Base-by-base conservation (phyloP, 2,113 vertebrate genomes). In the Orycteropus afer region DNA sequence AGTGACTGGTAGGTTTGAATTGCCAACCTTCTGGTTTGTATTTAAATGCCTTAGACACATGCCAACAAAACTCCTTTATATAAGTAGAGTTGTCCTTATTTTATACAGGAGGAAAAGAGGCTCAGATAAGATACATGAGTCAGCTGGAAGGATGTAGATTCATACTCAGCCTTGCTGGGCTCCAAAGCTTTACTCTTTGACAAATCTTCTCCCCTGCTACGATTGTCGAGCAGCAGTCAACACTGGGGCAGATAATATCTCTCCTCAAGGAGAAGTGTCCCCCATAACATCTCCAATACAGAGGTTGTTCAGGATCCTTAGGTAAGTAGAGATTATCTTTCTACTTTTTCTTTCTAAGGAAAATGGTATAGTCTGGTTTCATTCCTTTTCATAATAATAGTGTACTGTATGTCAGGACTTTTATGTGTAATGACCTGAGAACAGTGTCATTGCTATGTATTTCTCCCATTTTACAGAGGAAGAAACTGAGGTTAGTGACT, bases 321-420 rank as follows among this genome's bases (percentile, higher is more conserved):
- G 32, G 86, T 95, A 84, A 89, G 47, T 3, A 14, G 2, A 51
- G 57, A 5, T 2, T 11, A 15, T 90, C 90, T 78, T 86, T 94
- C 61, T 79, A 73, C 29, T 89, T 77, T 67, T 79, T 87, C 22
- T 23, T 82, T 90, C 94, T 91, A 59, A 93, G 42, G n/a, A 82
- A 86, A 1, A 2, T 7, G 0, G 5, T 37, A 8, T 27, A 10
- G 9, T 27, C 4, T 37, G 34, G 80, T 67, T 74, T 45, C 65
- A 42, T 59, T 85, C 12, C 1, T 23, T 23, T 17, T 65, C 37
- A 59, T 22, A 59, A 27, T 34, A 86, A 59, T 12, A 67, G 23
- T 22, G 5, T 22, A 11, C n/a, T 7, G 25, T 13, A 2, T 51
- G 22, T 11, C 12, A 18, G 7, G 40, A 4, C 7, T 25, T 34